These are phyloP conservation scores for Frankliniella fusca DNA, from an alignment of 2,888 invertebrate species.

Conservation along the genomic window DNA sequence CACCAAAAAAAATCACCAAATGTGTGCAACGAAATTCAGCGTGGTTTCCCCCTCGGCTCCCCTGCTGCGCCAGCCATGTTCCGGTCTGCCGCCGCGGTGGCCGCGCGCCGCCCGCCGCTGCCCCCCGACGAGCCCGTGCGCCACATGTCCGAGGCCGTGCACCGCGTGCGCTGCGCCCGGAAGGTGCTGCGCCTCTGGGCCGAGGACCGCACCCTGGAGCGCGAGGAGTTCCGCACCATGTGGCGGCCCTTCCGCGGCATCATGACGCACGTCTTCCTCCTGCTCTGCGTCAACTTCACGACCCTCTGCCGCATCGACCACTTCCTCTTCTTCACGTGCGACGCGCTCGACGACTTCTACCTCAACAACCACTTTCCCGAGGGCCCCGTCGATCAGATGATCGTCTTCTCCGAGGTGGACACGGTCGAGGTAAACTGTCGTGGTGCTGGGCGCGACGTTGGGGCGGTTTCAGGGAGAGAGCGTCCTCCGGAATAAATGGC, in stretches of 20 bases:
- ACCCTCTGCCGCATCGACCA: neutral
- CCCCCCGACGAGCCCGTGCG: neutral
- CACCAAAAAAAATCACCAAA: too few relatives aligned
- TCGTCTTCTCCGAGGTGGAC: constrained; percentile 9
- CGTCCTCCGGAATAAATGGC: neutral
- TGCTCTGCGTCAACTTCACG: neutral
- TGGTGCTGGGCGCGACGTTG: too few relatives aligned
- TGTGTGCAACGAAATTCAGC: too few relatives aligned
- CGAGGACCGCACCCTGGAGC: constrained; percentile 15
- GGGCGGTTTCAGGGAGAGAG: neutral
- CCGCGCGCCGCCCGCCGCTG: neutral
- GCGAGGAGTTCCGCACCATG: constrained; percentile 9
- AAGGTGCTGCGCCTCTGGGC: neutral
- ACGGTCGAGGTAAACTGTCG: constrained; percentile 8
- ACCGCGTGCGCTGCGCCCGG: neutral
- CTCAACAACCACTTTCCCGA: constrained; percentile 7
- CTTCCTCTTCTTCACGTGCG: neutral
- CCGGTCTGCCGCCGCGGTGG: neutral
- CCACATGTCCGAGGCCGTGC: neutral
- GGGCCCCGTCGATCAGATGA: constrained; percentile 6
- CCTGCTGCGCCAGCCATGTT: too few relatives aligned
- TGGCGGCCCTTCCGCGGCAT: neutral
- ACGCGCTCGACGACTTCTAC: constrained; percentile 21
- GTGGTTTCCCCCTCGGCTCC: too few relatives aligned
- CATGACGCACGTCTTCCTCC: constrained; percentile 4